phyloP scores from a whole-genome alignment of 2,113 vertebrate genomes.

The Etia nguti region DNA sequence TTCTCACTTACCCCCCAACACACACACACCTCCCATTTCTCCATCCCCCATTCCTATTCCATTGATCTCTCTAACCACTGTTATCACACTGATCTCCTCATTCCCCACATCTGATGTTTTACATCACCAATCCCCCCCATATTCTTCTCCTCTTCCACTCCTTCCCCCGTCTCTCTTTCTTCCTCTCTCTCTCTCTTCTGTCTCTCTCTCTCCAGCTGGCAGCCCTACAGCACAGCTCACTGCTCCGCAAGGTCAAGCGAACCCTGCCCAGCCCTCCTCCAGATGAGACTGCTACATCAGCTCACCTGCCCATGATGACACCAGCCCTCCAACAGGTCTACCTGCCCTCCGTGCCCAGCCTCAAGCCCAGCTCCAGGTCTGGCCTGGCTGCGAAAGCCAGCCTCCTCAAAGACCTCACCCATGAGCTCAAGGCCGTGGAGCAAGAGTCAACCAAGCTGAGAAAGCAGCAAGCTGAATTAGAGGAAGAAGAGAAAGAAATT shows the following conservation, averaged over 20 bases:
- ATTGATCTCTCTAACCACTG: background rate
- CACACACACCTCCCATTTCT: background rate
- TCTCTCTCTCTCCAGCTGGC: slow-evolving; percentile 77
- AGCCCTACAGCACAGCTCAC: slow-evolving; percentile 86
- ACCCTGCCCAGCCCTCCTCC: slow-evolving; percentile 96
- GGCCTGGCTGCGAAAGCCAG: slow-evolving; percentile 86
- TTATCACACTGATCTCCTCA: background rate
- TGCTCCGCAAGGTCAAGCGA: slow-evolving; percentile 95
- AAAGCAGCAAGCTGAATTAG: slow-evolving; percentile 96
- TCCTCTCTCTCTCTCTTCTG: background rate
- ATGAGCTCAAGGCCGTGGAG: slow-evolving; percentile 93
- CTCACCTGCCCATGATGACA: slow-evolving; percentile 83
- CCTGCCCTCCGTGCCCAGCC: slow-evolving; percentile 79
- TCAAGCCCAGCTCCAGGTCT: slow-evolving; percentile 74
- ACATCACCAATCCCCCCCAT: background rate
- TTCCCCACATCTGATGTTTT: background rate
- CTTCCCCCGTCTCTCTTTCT: slow-evolving; percentile 33
- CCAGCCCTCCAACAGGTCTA: slow-evolving; percentile 85
- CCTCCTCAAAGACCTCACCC: slow-evolving; percentile 92
- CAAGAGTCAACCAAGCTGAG: slow-evolving; percentile 95
- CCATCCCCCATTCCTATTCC: background rate
- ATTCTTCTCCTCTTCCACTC: slow-evolving; percentile 1
- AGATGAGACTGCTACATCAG: slow-evolving; percentile 77
- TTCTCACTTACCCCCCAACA: background rate
- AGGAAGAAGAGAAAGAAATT: slow-evolving; percentile 98